These are phyloP conservation scores for Drosophila equinoxialis DNA, from an alignment of 1,140 invertebrate species.

Conservation along the genomic window DNA sequence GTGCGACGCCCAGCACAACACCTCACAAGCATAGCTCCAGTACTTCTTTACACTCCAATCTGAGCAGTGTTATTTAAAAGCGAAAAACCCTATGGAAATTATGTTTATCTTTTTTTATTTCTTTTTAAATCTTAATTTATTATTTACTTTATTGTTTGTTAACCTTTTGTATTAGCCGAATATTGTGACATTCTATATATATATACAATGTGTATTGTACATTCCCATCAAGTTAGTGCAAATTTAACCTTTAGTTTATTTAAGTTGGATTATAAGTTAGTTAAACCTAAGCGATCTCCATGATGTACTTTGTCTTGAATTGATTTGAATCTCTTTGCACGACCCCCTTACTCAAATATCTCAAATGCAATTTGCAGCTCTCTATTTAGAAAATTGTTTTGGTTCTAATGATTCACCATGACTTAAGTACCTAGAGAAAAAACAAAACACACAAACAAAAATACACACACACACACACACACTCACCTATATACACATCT, in stretches of 20 bases:
- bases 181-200: conserved; percentile 45
- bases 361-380: conserved; percentile 44
- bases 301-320: conserved; percentile 64
- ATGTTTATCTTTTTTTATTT: conserved; percentile 60
- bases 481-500: conserved; percentile 33
- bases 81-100: not conserved
- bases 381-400: conserved; percentile 30
- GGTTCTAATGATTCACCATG: conserved; percentile 50
- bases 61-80: conserved; percentile 68
- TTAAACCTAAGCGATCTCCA: conserved; percentile 63
- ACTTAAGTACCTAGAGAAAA: conserved; percentile 76
- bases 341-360: conserved; percentile 24
- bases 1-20: conserved; percentile 42
- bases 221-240: conserved; percentile 69
- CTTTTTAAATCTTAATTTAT: conserved; percentile 28
- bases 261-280: conserved; percentile 49
- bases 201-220: conserved; percentile 42
- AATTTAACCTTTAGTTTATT: conserved; percentile 46
- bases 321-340: conserved; percentile 29
- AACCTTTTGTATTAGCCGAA: conserved; percentile 49
- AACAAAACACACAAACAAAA: conserved; percentile 43
- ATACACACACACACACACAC: conserved; percentile 14
- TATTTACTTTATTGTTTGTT: not conserved
- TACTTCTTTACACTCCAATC: conserved; percentile 47
- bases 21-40: conserved; percentile 40